A percentile compares a stretch with the other conserved stretches of the same genome.
phyloP scores from a whole-genome alignment of 2,113 vertebrate genomes.

The Peromyscus maniculatus region DNA sequence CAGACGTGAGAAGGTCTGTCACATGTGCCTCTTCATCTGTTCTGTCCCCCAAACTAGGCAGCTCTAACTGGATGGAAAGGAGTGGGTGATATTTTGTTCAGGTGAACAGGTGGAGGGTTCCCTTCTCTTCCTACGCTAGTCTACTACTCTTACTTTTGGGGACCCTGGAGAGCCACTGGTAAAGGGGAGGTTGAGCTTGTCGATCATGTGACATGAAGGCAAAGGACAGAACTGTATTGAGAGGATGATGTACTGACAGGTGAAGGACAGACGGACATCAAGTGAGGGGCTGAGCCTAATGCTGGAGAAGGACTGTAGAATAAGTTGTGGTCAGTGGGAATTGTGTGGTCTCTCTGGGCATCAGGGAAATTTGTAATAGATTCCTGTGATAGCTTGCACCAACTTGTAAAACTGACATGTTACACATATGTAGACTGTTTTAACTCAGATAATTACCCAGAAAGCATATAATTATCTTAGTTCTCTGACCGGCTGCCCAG shows the following conservation, averaged over 20 bases:
- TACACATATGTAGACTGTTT: conserved; percentile 1
- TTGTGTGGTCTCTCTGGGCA: not conserved
- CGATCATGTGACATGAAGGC: not conserved
- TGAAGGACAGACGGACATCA: not conserved
- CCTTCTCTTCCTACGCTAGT: not conserved
- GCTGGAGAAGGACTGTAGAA: too few species aligned
- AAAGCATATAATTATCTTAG: conserved; percentile 58
- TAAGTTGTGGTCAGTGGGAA: not conserved
- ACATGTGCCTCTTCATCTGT: not conserved
- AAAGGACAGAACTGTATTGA: not conserved
- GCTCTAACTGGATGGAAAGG: not conserved
- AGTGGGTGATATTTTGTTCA: not conserved
- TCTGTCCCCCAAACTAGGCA: not conserved
- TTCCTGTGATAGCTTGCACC: not conserved
- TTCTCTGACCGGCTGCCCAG: conserved; percentile 46
- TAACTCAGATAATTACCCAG: conserved; percentile 38
- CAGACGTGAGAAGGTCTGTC: not conserved
- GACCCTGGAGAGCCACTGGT: not conserved
- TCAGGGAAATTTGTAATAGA: not conserved
- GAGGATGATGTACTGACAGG: not conserved
- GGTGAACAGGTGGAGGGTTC: not conserved
- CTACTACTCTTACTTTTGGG: not conserved
- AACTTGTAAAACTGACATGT: not conserved
- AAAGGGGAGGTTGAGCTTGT: not conserved
- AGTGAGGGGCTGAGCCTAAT: not conserved